Conservation (phyloP, 2,888 invertebrate species). For the Acleris cristana region DNA sequence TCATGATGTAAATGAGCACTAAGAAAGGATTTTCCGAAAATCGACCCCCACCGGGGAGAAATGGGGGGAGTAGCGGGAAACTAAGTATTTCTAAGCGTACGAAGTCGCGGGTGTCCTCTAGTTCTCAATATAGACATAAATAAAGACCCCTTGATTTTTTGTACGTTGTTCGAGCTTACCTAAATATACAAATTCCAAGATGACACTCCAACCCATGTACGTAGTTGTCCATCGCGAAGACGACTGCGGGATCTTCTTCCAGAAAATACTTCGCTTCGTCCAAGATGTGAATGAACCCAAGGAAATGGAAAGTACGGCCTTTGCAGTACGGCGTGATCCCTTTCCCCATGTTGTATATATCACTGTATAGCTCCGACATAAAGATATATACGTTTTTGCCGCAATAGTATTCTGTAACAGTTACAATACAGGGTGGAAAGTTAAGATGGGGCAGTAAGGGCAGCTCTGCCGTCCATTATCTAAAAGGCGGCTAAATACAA, state of each 20-base stretch:
- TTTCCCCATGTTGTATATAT: slow-evolving; percentile 73
- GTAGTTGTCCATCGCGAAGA: slow-evolving; percentile 74
- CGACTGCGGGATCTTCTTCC: slow-evolving; percentile 71
- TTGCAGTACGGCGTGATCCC: slow-evolving; percentile 73
- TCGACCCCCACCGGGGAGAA: no score
- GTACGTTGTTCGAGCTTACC: slow-evolving; percentile 50
- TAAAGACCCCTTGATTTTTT: neutral
- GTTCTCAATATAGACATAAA: no score
- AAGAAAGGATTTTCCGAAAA: no score
- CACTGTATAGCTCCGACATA: slow-evolving; percentile 72
- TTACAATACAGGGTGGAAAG: neutral
- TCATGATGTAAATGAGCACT: no score
- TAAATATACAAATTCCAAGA: slow-evolving; percentile 69
- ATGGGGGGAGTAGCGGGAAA: no score
- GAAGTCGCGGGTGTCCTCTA: no score
- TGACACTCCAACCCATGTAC: slow-evolving; percentile 76
- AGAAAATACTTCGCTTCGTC: slow-evolving; percentile 74
- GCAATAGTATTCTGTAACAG: slow-evolving; percentile 70
- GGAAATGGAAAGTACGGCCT: slow-evolving; percentile 71
- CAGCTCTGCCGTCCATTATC: no score
- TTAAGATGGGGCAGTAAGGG: no score
- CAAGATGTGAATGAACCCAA: slow-evolving; percentile 71
- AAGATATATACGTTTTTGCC: slow-evolving; percentile 77
- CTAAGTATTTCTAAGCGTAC: no score
- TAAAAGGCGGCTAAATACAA: no score